Evolutionary conservation across 64 coral and sea anemone genomes (phyloP).

Genomic region (Montipora cactus): DNA sequence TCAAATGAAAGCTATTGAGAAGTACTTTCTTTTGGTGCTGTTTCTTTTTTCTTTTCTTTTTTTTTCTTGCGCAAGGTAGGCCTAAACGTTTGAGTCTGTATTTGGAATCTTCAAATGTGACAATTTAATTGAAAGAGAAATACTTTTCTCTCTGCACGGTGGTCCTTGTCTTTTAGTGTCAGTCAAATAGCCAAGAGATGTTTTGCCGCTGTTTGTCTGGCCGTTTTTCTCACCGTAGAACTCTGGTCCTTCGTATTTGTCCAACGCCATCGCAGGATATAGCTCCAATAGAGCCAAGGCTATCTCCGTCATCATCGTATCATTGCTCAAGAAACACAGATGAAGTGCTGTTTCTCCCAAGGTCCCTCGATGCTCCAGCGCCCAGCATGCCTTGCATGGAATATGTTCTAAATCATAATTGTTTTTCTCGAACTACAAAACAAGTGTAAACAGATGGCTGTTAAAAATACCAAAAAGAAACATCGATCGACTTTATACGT

Average conservation of each 20-base stretch:
- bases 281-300: constrained; percentile 64
- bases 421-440: constrained; percentile 27
- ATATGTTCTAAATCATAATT: constrained; percentile 31
- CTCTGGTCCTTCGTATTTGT: constrained; percentile 77
- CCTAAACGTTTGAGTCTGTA: too few species aligned
- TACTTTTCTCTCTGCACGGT: too few species aligned
- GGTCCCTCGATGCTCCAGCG: constrained; percentile 63
- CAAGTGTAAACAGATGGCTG: background rate
- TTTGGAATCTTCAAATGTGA: too few species aligned
- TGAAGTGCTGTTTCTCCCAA: constrained; percentile 86
- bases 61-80: too few species aligned
- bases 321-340: constrained; percentile 80
- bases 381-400: constrained; percentile 81
- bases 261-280: constrained; percentile 83
- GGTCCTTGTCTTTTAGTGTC: too few species aligned
- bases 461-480: too few species aligned
- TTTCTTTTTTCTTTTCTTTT: too few species aligned
- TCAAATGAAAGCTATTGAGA: too few species aligned
- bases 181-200: too few species aligned
- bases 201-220: background rate
- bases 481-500: too few species aligned
- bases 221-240: constrained; percentile 66
- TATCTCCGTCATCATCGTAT: constrained; percentile 60
- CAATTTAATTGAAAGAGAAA: too few species aligned
- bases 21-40: too few species aligned